Conservation (phyloP, 2,797 vertebrate genomes). For the Melopsittacus undulatus region DNA sequence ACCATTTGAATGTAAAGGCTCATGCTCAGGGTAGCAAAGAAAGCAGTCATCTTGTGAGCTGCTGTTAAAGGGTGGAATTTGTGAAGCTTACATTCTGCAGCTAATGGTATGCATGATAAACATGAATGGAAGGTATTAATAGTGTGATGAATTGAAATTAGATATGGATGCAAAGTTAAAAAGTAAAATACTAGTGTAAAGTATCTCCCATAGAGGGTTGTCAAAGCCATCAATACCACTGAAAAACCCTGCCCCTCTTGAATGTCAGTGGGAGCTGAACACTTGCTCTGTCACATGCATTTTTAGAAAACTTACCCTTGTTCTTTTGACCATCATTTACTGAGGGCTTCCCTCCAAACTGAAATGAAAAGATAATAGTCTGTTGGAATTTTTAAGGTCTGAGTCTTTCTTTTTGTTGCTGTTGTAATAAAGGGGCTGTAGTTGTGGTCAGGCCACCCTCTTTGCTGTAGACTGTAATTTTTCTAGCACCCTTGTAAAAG, state of each 20-base stretch:
- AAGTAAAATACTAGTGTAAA: neutral
- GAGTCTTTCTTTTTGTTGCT: neutral
- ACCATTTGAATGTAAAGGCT: neutral
- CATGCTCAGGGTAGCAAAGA: neutral
- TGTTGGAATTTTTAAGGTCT: conserved; percentile 55
- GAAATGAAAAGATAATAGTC: conserved; percentile 59
- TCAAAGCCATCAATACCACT: neutral
- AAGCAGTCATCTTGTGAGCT: neutral
- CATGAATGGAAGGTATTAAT: neutral
- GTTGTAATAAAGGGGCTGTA: neutral
- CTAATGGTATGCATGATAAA: neutral
- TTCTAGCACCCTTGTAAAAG: conserved; percentile 60
- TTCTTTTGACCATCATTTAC: conserved; percentile 1
- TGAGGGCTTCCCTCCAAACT: conserved; percentile 5
- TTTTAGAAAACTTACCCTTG: neutral
- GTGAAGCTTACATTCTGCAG: neutral
- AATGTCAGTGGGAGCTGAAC: neutral
- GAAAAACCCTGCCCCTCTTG: neutral
- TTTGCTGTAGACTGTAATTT: conserved; percentile 59
- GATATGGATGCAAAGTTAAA: neutral
- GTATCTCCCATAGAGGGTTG: neutral
- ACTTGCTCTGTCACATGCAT: neutral
- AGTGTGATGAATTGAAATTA: neutral
- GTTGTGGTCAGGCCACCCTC: conserved; percentile 16
- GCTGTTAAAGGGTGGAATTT: neutral